Conservation (phyloP, 2,113 vertebrate species). For the Eulemur rufifrons region DNA sequence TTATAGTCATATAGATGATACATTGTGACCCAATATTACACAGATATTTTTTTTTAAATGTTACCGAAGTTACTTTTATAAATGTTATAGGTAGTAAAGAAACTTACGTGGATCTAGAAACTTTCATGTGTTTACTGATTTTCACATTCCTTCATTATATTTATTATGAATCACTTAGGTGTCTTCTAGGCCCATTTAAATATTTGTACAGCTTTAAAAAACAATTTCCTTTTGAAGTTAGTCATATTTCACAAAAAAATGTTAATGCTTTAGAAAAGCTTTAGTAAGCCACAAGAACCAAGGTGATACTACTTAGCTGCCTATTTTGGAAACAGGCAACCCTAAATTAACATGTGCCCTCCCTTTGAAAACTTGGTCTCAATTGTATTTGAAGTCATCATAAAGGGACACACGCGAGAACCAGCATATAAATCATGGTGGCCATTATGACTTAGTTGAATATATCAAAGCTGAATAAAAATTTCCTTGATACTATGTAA, state of each 20-base stretch:
- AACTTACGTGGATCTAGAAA: background rate
- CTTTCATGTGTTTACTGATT: background rate
- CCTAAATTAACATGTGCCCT: background rate
- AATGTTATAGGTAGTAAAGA: background rate
- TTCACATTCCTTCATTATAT: background rate
- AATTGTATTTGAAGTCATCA: background rate
- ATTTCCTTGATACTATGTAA: background rate
- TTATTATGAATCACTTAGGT: background rate
- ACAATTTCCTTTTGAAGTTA: background rate
- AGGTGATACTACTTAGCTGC: background rate
- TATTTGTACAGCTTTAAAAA: constrained; percentile 27
- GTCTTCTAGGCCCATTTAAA: background rate
- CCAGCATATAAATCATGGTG: background rate
- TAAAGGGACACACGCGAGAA: background rate
- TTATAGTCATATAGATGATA: background rate
- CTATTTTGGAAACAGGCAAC: background rate
- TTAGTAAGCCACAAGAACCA: background rate
- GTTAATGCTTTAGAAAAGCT: background rate
- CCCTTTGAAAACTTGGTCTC: background rate
- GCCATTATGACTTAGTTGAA: background rate
- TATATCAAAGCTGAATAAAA: background rate
- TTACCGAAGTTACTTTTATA: background rate
- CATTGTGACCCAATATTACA: background rate
- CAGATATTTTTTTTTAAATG: background rate
- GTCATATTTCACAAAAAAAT: background rate